Percentiles rank a stretch among this genome's conserved stretches.
Conservation (phyloP, 1,140 invertebrate species). For the Phthorimaea operculella region DNA sequence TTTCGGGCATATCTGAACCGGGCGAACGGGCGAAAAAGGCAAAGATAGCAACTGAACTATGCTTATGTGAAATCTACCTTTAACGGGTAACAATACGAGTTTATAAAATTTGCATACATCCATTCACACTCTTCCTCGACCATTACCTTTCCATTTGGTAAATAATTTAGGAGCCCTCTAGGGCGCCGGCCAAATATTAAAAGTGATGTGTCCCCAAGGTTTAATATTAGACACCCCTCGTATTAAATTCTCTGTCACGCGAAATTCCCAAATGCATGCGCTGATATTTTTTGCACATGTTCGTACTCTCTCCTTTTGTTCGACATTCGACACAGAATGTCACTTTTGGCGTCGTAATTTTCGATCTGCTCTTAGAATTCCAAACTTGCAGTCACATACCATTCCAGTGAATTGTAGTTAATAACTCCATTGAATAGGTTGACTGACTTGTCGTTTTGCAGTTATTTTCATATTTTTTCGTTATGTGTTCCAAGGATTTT, state of each 20-base stretch:
- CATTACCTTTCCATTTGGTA: constrained; percentile 67
- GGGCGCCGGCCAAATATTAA: constrained; percentile 64
- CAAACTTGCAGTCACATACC: constrained; percentile 19
- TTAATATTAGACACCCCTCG: constrained; percentile 67
- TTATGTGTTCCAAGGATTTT: too few relatives aligned
- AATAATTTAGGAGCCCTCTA: constrained; percentile 65
- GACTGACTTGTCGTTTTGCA: too few relatives aligned
- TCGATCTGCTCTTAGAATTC: constrained; percentile 36
- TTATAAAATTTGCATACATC: constrained; percentile 67
- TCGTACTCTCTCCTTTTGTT: constrained; percentile 59
- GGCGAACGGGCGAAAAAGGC: too few relatives aligned
- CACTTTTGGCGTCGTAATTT: constrained; percentile 35
- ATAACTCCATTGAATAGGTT: not conserved
- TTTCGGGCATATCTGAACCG: too few relatives aligned
- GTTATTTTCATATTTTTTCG: too few relatives aligned
- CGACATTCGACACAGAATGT: constrained; percentile 62
- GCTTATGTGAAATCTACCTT: too few relatives aligned
- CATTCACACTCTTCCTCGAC: constrained; percentile 62
- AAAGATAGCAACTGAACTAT: too few relatives aligned
- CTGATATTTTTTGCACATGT: constrained; percentile 68
- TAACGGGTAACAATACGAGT: constrained; percentile 47
- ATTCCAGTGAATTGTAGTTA: not conserved
- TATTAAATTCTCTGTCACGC: constrained; percentile 67
- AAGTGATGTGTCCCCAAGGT: constrained; percentile 66
- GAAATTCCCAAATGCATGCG: constrained; percentile 66